These are phyloP conservation scores for Porites lutea DNA, from an alignment of 64 coral and sea anemone species.

Conservation along the genomic window DNA sequence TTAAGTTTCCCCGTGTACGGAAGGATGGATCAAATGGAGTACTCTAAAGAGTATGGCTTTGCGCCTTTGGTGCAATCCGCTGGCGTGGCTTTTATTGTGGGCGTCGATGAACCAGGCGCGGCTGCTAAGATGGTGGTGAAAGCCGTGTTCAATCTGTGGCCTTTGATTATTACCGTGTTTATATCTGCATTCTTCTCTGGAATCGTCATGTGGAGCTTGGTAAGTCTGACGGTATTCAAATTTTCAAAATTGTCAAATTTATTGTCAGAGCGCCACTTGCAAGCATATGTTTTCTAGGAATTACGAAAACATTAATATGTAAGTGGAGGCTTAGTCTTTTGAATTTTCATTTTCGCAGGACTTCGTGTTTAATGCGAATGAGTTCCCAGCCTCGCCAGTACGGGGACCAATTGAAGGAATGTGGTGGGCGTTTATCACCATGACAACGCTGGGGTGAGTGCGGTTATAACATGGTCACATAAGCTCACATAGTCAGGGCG, in stretches of 20 bases:
- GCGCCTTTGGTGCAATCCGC: slow-evolving; percentile 79
- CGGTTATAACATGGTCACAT: no score
- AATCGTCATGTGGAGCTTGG: slow-evolving; percentile 85
- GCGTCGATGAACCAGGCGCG: slow-evolving; percentile 53
- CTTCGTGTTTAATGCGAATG: slow-evolving; percentile 63
- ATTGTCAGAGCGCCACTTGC: no score
- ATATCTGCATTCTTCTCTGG: slow-evolving; percentile 84
- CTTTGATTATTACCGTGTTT: slow-evolving; percentile 75
- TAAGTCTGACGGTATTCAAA: slow-evolving; percentile 1
- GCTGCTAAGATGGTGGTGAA: slow-evolving; percentile 78
- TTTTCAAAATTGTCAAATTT: no score
- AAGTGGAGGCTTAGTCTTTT: no score
- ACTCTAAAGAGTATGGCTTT: slow-evolving; percentile 76
- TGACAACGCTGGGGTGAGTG: slow-evolving; percentile 95
- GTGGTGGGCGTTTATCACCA: slow-evolving; percentile 97
- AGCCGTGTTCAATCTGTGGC: slow-evolving; percentile 85
- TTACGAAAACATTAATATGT: no score
- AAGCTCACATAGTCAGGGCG: no score
- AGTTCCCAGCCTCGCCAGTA: slow-evolving; percentile 80
- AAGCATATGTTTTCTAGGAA: no score
- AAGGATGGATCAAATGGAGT: slow-evolving; percentile 52
- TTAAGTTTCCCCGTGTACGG: slow-evolving; percentile 81
- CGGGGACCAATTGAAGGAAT: slow-evolving; percentile 90
- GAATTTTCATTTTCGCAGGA: slow-evolving; percentile 59
- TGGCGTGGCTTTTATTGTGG: slow-evolving; percentile 80